Conservation (phyloP, 2,888 invertebrate species). For the Tiliacea aurago region DNA sequence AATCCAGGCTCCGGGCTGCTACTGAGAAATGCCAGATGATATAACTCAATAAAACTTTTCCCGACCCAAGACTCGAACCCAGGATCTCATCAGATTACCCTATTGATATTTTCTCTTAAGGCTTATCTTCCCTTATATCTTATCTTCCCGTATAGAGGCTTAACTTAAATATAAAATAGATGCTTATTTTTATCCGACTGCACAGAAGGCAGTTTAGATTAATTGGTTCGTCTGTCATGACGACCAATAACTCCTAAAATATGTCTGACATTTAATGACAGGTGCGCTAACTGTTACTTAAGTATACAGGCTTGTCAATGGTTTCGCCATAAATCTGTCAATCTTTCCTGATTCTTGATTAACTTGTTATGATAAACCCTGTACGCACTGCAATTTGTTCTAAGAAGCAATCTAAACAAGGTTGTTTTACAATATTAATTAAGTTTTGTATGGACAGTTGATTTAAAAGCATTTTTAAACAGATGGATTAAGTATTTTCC, state of each 20-base stretch:
- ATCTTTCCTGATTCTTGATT: conserved; percentile 22
- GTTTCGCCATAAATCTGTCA: conserved; percentile 40
- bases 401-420: conserved; percentile 11
- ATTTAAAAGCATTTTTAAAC: background rate
- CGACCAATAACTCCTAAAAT: conserved; percentile 24
- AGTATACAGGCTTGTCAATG: conserved; percentile 24
- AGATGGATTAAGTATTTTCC: background rate
- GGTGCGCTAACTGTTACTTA: conserved; percentile 25
- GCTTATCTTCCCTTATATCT: too few relatives aligned
- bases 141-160: too few relatives aligned
- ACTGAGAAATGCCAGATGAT: too few relatives aligned
- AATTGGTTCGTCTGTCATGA: conserved; percentile 11
- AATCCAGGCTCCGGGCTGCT: too few relatives aligned
- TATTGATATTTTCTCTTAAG: too few relatives aligned
- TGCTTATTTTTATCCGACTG: background rate
- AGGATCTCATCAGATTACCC: too few relatives aligned
- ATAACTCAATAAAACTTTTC: too few relatives aligned
- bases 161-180: background rate
- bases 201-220: conserved; percentile 1
- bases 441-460: conserved; percentile 1
- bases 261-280: conserved; percentile 31
- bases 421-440: conserved; percentile 14
- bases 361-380: conserved; percentile 39
- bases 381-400: conserved; percentile 3
- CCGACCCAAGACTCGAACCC: too few relatives aligned